Evolutionary conservation across 1,140 invertebrate genomes (phyloP).

Genomic region (Diorhabda elongata): DNA sequence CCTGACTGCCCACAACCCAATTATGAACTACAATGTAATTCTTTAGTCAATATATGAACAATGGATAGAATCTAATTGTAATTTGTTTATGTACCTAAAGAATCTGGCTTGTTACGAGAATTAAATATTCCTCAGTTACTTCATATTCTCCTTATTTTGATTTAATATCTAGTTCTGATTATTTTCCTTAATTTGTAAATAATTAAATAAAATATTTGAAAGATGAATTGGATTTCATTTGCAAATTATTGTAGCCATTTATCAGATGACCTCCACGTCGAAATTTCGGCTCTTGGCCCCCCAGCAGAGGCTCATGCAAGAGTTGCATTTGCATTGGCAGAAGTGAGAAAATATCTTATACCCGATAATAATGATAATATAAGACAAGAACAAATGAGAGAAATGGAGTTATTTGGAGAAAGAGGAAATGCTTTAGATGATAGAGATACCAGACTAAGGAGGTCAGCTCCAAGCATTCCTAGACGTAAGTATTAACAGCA

Average conservation of each 20-base stretch:
- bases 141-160: too few relatives aligned
- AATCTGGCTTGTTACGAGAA: too few relatives aligned
- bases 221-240: too few relatives aligned
- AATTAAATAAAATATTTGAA: too few relatives aligned
- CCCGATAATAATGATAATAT: slow-evolving; percentile 80
- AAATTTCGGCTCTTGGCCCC: slow-evolving; percentile 83
- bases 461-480: slow-evolving; percentile 13
- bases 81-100: too few relatives aligned
- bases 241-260: slow-evolving; percentile 62
- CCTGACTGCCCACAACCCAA: too few relatives aligned
- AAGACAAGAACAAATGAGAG: slow-evolving; percentile 77
- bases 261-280: slow-evolving; percentile 88
- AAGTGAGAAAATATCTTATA: slow-evolving; percentile 55
- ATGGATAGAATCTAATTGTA: too few relatives aligned
- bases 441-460: slow-evolving; percentile 15
- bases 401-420: slow-evolving; percentile 69
- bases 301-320: slow-evolving; percentile 88
- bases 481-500: slow-evolving; percentile 16
- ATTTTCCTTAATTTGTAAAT: too few relatives aligned
- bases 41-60: too few relatives aligned
- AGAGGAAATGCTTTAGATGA: slow-evolving; percentile 11
- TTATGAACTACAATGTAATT: too few relatives aligned
- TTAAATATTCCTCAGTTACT: too few relatives aligned
- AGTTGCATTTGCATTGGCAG: slow-evolving; percentile 82
- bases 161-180: too few relatives aligned